Conservation (phyloP, 2,113 vertebrate species). For the Todiramphus chloris region DNA sequence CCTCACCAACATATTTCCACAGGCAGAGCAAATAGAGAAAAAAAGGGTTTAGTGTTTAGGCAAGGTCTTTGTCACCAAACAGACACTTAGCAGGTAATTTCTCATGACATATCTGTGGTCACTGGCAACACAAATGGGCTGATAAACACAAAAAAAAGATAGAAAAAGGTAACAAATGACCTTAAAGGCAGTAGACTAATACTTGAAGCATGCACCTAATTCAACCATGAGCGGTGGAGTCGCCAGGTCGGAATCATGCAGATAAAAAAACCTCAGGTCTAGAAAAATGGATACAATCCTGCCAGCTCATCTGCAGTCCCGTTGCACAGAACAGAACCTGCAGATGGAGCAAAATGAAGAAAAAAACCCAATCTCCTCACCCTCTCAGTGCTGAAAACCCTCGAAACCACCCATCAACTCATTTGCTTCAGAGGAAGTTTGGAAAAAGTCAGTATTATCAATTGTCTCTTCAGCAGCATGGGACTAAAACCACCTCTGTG, state of each 20-base stretch:
- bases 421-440: neutral
- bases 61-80: neutral
- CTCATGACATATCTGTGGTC: neutral
- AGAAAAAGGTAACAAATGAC: neutral
- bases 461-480: neutral
- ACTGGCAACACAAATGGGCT: slow-evolving; percentile 17
- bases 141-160: slow-evolving; percentile 47
- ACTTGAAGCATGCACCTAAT: neutral
- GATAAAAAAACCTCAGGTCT: neutral
- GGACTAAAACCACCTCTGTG: neutral
- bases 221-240: neutral
- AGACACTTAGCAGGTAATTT: neutral
- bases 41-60: neutral
- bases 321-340: neutral
- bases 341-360: slow-evolving; percentile 2
- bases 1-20: neutral
- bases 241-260: slow-evolving; percentile 39
- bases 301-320: neutral
- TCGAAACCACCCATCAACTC: neutral
- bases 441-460: neutral
- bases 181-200: neutral
- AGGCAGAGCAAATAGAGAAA: neutral
- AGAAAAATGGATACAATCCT: neutral
- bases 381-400: neutral
- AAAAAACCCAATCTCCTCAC: neutral